Evolutionary conservation across 2,113 vertebrate genomes (phyloP), one percentile per base, ranked within the genome.

Genomic region (Nanorana parkeri): DNA sequence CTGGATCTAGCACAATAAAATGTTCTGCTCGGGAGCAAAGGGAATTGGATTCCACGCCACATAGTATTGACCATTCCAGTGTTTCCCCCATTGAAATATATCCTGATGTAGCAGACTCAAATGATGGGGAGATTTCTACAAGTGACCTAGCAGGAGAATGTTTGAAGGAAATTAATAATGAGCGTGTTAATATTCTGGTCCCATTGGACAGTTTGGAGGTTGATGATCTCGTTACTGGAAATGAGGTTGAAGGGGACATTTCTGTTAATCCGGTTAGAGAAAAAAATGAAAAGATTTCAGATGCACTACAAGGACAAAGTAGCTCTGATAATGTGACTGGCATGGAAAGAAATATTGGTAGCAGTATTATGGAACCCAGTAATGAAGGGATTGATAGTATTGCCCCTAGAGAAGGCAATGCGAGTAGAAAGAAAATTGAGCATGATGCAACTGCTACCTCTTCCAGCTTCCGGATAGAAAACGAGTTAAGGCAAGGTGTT

Each of bases 351-450:
- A 89, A 85, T 86, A 86, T 60, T 16, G 89, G 85, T 71, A 87
- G 11, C 78, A 90, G 17, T 71, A 80, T 90, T 47, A 90, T 92
- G 2, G 91, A 84, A 77, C 92, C 90, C 23, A 93, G 88, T 78
- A 87, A 83, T 13, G 81, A 77, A 63, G 77, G 72, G 82, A 56
- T 13, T 32, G 5, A 51, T 19, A 20, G 51, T 63, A 0, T 36
- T 83, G 2, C 79, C 47, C 28, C 20, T 20, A 19, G n/a, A n/a
- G 28, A 23, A 4, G 67, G 0, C 78, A 85, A 76, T 68, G 82
- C 20, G 8, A 41, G 5, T 68, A 28, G 23, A 41, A 61, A 75
- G 10, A 55, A 75, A 41, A 21, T 15, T 41, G 72, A 83, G 19
- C 26, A 41, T 76, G 80, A 83, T 63, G 72, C 58, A 21, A 20